Base-by-base conservation (phyloP, 2,888 invertebrate species). In the Polietes domitor region DNA sequence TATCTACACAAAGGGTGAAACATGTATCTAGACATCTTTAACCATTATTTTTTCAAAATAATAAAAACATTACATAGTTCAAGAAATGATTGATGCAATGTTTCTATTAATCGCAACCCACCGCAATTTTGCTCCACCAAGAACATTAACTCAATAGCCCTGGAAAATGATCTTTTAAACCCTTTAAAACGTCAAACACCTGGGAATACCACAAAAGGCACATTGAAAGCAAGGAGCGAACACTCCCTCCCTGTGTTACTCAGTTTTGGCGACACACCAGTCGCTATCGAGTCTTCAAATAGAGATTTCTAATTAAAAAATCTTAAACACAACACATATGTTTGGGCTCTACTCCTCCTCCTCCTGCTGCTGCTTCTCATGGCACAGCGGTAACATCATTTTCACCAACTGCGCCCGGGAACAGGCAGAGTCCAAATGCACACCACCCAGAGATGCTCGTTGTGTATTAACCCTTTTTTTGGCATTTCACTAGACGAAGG, bases 251-350 rank as follows among this genome's bases (percentile, higher is more conserved):
- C 74, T 53, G 7, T 17, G 74, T 17, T 68, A 17, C 37, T 19
- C 12, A 41, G n/a, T 58, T 17, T 37, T 55, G 43, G 37, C 15
- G 58, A 58, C 37, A 58, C 37, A 37, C 73, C 43, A 73, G 58
- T n/a, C 47, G 65, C 26, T 50, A 41, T 68, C 21, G 37, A 43
- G 68, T 24, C 68, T 41, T 43, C 24, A 24, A 68, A 68, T 71
- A 73, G 58, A 53, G 24, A 80, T 55, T 75, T 83, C 55, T 83
- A 83, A 80, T 83, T 83, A 83, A 83, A 83, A 77, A 77, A 79
- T 70, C 79, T 83, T 80, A 63, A 68, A 77, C 28, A 68, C 75
- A 61, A 19, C 68, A 32, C 77, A 80, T 77, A 71, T 83, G 77
- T 65, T 71, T 58, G 15, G 61, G 26, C 28, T 61, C 9, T 28